Evolutionary conservation across 1,140 invertebrate species (phyloP), one percentile per base, ranked within the genome.

Genomic region (Tribolium castaneum): DNA sequence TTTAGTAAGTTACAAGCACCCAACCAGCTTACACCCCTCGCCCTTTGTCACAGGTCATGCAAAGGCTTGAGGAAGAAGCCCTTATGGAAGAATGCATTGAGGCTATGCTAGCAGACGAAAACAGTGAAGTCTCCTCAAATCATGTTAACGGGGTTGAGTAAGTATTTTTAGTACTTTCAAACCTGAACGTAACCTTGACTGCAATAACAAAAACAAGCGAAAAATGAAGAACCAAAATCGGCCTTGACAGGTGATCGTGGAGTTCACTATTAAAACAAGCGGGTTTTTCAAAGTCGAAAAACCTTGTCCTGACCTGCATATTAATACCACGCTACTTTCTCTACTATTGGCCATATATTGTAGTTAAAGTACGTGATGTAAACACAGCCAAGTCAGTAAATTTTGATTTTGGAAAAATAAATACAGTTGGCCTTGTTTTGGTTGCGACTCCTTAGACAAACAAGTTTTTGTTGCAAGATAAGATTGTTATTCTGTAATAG

Each of bases 41-140:
- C 51, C 59, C 13, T 45, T 52, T 54, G 66, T 86, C 83, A 4
- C 81, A 95, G 93, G 94, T 96, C 56, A 91, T 96, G 87, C 93
- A 95, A 87, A 91, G 95, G 83, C 85, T 96, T 12, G 94, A 96
- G 86, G 95, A 96, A 85, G 94, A 96, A 85, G 95, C 94, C 52
- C 85, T 96, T 10, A 95, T 96, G 92, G 92, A 96, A 83, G 92
- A 96, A 84, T 96, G 95, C 83, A 91, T 95, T 70, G 93, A 95
- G 83, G 94, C 93, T 10, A 95, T 95, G 92, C 83, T 95, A 76
- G 93, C 94, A 78, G 94, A 93, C 80, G 91, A 85, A 77, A 81
- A 74, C 62, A 66, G 70, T 52, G 56, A 70, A 49, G 50, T 70
- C 22, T 22, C 75, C 10, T 52, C 72, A 75, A 78, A 76, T 70